phyloP scores from a whole-genome alignment of 2,888 invertebrate genomes.

The Epicampocera succincta region DNA sequence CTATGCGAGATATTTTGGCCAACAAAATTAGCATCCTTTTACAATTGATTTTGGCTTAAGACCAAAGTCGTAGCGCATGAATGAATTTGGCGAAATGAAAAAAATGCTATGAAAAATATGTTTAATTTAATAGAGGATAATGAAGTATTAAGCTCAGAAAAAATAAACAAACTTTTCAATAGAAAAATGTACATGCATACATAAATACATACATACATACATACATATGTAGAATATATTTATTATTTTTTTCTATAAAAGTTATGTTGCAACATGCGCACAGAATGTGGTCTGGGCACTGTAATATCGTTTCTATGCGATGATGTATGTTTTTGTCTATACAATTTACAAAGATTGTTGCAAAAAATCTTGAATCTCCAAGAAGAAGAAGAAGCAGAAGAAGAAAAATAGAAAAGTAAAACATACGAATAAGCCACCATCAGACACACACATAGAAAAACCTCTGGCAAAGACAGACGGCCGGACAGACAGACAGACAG shows the following conservation, averaged over 20 bases:
- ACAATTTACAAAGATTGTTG: slow-evolving; percentile 37
- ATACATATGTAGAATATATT: slow-evolving; percentile 25
- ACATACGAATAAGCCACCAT: slow-evolving; percentile 34
- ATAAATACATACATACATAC: too few relatives aligned
- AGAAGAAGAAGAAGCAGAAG: slow-evolving; percentile 8
- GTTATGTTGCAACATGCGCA: slow-evolving; percentile 66
- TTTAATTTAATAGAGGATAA: slow-evolving; percentile 58
- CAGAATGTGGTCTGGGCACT: slow-evolving; percentile 64
- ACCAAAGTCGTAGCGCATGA: slow-evolving; percentile 47
- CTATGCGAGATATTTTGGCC: too few relatives aligned
- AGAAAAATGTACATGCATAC: too few relatives aligned
- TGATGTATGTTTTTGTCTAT: slow-evolving; percentile 44
- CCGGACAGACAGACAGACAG: not conserved
- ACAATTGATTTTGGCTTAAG: not conserved
- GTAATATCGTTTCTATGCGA: slow-evolving; percentile 40
- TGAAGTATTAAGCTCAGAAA: slow-evolving; percentile 36
- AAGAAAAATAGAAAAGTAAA: slow-evolving; percentile 14
- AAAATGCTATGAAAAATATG: not conserved
- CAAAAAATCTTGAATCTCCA: slow-evolving; percentile 47
- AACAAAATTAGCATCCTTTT: slow-evolving; percentile 13
- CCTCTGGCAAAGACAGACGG: too few relatives aligned
- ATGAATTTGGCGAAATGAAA: slow-evolving; percentile 36
- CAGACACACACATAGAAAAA: slow-evolving; percentile 22
- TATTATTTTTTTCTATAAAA: slow-evolving; percentile 25
- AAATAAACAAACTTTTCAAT: slow-evolving; percentile 40